A percentile compares a stretch with the other conserved stretches of the same genome.
These are phyloP conservation scores for Bombyx mandarina DNA, from an alignment of 1,140 invertebrate species.

Conservation along the genomic window DNA sequence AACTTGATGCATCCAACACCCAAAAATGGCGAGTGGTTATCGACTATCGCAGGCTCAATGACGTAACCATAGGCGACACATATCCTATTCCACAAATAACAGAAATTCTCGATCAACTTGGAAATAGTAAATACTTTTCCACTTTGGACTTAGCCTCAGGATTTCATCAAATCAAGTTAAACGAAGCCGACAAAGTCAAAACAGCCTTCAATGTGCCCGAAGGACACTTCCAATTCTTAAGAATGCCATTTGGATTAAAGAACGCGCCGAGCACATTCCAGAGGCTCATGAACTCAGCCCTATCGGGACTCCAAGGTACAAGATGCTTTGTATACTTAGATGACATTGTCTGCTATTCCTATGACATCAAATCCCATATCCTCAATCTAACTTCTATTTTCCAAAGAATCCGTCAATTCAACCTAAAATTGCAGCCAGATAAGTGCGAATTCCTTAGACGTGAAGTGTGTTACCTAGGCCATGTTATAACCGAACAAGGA, in stretches of 20 bases:
- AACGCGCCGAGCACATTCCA: not conserved
- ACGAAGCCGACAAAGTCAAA: conserved; percentile 21
- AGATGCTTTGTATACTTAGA: conserved; percentile 5
- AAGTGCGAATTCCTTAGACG: conserved; percentile 40
- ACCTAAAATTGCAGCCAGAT: conserved; percentile 47
- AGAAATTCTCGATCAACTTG: conserved; percentile 14
- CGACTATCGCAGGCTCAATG: conserved; percentile 17
- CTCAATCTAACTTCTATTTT: not conserved
- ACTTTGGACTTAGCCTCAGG: not conserved
- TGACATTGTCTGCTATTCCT: not conserved
- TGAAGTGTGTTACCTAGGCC: conserved; percentile 31
- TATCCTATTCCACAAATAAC: conserved; percentile 14
- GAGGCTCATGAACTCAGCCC: not conserved
- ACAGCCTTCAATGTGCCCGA: conserved; percentile 27
- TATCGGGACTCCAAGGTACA: conserved; percentile 4
- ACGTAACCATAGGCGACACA: conserved; percentile 37
- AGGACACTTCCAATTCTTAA: conserved; percentile 1
- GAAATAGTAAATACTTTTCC: conserved; percentile 10
- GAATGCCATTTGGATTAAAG: conserved; percentile 1
- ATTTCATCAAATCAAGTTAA: conserved; percentile 33
- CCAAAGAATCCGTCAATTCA: conserved; percentile 20
- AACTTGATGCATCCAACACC: conserved; percentile 13
- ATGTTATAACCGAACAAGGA: conserved; percentile 27
- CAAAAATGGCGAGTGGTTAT: conserved; percentile 20
- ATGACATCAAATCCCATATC: not conserved